Evolutionary conservation across 2,888 invertebrate species (phyloP), one percentile per base, ranked within the genome.

Genomic region (Helobdella robusta): DNA sequence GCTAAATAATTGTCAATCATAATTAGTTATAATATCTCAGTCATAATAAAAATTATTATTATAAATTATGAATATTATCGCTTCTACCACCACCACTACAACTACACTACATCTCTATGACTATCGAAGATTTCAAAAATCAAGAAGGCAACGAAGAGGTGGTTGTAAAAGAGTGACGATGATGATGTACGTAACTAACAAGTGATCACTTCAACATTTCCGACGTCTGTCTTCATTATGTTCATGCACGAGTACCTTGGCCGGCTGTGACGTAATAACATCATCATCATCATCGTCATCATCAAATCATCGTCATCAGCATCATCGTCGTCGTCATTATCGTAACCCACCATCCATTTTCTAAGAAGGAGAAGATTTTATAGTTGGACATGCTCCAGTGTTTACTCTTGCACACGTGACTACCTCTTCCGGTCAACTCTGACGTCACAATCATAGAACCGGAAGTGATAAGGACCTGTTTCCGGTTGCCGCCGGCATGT

Each of bases 291-390:
- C 48, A 48, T 20, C 20, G 8, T 8, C 48, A 48, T 48, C 48
- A 48, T 5, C 8, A n/a, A n/a, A 23, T 48, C 48, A 48, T 48
- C 48, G 23, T 48, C 48, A 18, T 48, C n/a, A 48, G 20, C 48
- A 18, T 48, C 48, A 48, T 15, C 1, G 25, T 48, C 15, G 25
- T 8, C 48, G 15, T 48, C 48, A 18, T 48, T 25, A 8, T 4
- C 48, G 25, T 48, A 15, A 52, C 67, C 5, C 36, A 69, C 69
- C 69, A 69, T 66, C 69, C 69, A 59, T 69, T 68, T 34, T 36
- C 64, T 35, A 34, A 62, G 15, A 52, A 23, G 35, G 58, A 36
- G 58, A 69, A 44, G 30, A 68, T 59, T 32, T 68, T 68, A 62
- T 68, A 69, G 59, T 40, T 58, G 44, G 64, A 28, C 20, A 30